These are phyloP conservation scores for Platycnemis pennipes DNA, from an alignment of 2,888 invertebrate genomes.

Conservation along the genomic window DNA sequence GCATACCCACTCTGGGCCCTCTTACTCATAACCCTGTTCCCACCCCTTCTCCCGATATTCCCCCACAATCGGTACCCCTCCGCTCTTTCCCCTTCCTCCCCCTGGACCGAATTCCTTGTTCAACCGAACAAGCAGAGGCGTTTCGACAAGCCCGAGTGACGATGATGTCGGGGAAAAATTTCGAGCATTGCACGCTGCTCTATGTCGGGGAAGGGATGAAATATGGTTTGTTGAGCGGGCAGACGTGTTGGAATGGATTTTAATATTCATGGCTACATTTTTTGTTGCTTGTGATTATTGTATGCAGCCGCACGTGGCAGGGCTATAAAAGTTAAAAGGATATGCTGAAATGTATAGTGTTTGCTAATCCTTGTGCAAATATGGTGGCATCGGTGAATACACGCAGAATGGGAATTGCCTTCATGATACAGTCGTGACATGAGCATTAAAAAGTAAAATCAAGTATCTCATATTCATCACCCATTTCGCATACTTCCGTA, in stretches of 20 bases:
- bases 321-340: neutral
- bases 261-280: conserved; percentile 39
- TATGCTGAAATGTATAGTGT: neutral
- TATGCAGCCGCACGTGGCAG: conserved; percentile 4
- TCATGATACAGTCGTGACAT: neutral
- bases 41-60: neutral
- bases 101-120: conserved; percentile 15
- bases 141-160: conserved; percentile 61
- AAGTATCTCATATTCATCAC: neutral
- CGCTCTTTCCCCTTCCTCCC: neutral
- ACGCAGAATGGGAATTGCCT: neutral
- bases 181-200: conserved; percentile 55
- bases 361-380: neutral
- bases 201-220: conserved; percentile 42
- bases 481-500: no score
- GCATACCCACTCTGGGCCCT: neutral
- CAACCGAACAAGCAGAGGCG: neutral
- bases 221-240: conserved; percentile 11
- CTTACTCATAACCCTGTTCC: neutral
- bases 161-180: conserved; percentile 46
- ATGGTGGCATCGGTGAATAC: neutral
- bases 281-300: neutral
- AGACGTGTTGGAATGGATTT: neutral
- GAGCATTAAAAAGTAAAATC: neutral
- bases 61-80: neutral